phyloP scores from a whole-genome alignment of 2,888 invertebrate genomes.

The Julus scanicus region DNA sequence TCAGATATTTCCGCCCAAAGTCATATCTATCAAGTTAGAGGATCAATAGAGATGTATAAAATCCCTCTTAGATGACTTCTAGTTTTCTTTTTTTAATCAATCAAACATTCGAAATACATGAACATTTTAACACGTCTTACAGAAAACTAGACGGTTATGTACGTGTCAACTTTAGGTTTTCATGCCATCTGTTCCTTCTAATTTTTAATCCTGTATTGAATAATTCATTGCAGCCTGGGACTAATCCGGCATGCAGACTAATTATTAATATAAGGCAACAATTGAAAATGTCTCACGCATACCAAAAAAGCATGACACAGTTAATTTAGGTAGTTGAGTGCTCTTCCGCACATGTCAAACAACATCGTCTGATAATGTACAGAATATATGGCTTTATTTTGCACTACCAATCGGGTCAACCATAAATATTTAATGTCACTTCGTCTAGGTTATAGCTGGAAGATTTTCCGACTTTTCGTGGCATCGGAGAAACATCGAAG shows the following conservation, averaged over 20 bases:
- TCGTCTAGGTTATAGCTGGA: not conserved
- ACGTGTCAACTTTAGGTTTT: not conserved
- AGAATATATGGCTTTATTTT: not conserved
- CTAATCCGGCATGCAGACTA: conserved; percentile 1
- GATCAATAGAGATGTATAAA: no score
- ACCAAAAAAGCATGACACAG: not conserved
- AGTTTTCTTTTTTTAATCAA: no score
- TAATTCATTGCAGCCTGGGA: not conserved
- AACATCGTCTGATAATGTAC: not conserved
- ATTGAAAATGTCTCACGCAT: not conserved
- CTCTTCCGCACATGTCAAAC: not conserved
- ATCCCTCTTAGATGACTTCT: no score
- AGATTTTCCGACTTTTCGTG: not conserved
- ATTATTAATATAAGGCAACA: not conserved
- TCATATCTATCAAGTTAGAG: no score
- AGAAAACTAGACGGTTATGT: not conserved
- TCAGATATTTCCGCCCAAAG: no score
- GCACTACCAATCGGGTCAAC: not conserved
- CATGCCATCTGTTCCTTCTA: not conserved
- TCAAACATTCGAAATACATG: no score
- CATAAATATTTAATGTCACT: not conserved
- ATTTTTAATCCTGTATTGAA: not conserved
- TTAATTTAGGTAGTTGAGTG: not conserved
- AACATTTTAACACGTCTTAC: no score
- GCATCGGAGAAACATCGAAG: not conserved